A percentile compares a stretch with the other conserved stretches of the same genome.
These are phyloP conservation scores for Lycocerus yunnanus DNA, from an alignment of 2,888 invertebrate genomes.

Conservation along the genomic window DNA sequence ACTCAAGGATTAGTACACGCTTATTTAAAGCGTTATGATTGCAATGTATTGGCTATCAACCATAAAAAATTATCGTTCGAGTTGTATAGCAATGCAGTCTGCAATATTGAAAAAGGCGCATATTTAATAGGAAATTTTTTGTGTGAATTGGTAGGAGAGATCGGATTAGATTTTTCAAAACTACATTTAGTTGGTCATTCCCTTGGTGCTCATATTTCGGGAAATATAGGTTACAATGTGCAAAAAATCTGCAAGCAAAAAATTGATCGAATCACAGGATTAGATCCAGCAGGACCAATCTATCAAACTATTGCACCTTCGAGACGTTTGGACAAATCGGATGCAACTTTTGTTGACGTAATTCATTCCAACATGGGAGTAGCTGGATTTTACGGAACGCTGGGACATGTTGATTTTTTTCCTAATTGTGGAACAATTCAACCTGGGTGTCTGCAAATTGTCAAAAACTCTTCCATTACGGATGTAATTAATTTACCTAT, in stretches of 20 bases:
- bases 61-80: background rate
- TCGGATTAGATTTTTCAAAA: background rate
- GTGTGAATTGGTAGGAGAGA: background rate
- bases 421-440: constrained; percentile 64
- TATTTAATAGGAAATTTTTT: background rate
- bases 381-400: constrained; percentile 52
- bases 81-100: background rate
- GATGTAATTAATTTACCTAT: background rate
- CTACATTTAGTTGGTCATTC: background rate
- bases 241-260: background rate
- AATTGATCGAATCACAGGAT: background rate
- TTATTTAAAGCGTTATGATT: background rate
- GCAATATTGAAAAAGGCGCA: background rate
- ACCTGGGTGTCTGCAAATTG: constrained; percentile 57
- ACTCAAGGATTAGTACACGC: background rate
- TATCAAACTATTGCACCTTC: background rate
- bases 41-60: background rate
- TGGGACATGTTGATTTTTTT: constrained; percentile 64
- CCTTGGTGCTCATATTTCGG: background rate
- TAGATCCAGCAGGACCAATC: background rate
- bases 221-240: background rate
- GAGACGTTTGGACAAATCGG: background rate
- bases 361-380: constrained; percentile 61
- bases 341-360: constrained; percentile 60
- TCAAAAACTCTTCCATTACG: background rate